These are phyloP conservation scores for Porites divaricata DNA, from an alignment of 92 coral and sea anemone species.

Conservation along the genomic window DNA sequence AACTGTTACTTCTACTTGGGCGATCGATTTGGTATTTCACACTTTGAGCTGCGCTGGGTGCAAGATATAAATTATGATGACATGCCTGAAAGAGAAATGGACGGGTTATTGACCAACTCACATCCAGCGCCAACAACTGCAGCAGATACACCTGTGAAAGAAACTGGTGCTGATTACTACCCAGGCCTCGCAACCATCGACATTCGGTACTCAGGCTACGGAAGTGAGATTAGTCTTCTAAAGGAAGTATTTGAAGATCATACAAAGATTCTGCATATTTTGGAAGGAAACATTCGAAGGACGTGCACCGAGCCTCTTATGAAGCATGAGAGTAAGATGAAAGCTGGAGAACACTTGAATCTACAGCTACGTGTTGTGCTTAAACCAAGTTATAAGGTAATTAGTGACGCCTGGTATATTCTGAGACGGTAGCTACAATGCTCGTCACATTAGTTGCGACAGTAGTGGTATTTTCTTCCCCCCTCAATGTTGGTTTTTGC, in stretches of 20 bases:
- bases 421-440: too few relatives aligned
- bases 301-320: constrained; percentile 85
- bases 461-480: too few relatives aligned
- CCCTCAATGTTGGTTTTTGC: too few relatives aligned
- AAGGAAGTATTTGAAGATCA: constrained; percentile 46
- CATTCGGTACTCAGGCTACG: constrained; percentile 77
- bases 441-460: too few relatives aligned
- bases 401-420: background rate
- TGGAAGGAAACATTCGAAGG: constrained; percentile 70
- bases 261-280: constrained; percentile 39
- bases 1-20: constrained; percentile 81
- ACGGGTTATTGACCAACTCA: background rate
- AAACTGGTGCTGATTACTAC: constrained; percentile 31
- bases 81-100: background rate
- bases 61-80: constrained; percentile 31
- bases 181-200: constrained; percentile 74
- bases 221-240: constrained; percentile 33
- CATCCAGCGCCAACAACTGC: background rate
- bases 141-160: constrained; percentile 13
- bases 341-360: constrained; percentile 67
- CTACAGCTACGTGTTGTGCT: constrained; percentile 70
- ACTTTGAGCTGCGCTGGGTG: constrained; percentile 84
- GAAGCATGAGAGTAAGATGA: constrained; percentile 75
- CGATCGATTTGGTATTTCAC: constrained; percentile 66
- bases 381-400: constrained; percentile 69